Evolutionary conservation across 2,888 invertebrate species (phyloP), one percentile per base, ranked within the genome.

Genomic region (Catocala fraxini): DNA sequence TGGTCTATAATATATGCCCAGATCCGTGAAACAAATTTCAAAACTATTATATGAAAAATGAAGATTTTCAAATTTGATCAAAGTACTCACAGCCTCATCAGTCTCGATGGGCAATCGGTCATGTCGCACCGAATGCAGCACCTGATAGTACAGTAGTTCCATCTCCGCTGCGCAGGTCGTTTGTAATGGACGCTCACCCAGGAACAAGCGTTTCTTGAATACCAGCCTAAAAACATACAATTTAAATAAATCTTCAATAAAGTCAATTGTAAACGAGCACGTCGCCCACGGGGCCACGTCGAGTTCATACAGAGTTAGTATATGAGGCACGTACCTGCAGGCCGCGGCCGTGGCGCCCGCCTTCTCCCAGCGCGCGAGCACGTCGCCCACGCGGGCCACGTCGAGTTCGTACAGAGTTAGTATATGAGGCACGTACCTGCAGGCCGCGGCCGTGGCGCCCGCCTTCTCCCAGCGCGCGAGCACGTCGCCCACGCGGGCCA

Each of bases 401-500:
- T 15, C 15, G 15, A 15, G 15, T 15, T 2, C 35, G 7, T 35
- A 15, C 2, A 7, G 4, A n/a, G 13, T 46, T 10, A 15, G 5
- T 9, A 25, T 25, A n/a, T 3, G 15, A 15, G 15, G 15, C 5
- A 12, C 6, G 64, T 84, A 84, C 92, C 92, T 90, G 95, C 95
- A 95, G 51, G 96, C 95, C 11, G 96, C 96, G 42, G 96, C 96
- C 0, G 97, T 96, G 55, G 96, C 95, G 63, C 97, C 95, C 72
- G 98, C 98, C 75, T 97, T 96, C 90, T 99, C 99, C 99, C 99
- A 99, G 84, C 98, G 97, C 5, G 98, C 98, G 95, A 99, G 97
- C 25, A 98, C 98, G 89, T 99, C 0, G 98, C 97, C 11, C 98
- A 97, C 79, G 98, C 99, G 98, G 15, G 15, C 15, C 15, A 15